Base-by-base conservation (phyloP, 1,140 invertebrate species). In the Rhizoglyphus robini region DNA sequence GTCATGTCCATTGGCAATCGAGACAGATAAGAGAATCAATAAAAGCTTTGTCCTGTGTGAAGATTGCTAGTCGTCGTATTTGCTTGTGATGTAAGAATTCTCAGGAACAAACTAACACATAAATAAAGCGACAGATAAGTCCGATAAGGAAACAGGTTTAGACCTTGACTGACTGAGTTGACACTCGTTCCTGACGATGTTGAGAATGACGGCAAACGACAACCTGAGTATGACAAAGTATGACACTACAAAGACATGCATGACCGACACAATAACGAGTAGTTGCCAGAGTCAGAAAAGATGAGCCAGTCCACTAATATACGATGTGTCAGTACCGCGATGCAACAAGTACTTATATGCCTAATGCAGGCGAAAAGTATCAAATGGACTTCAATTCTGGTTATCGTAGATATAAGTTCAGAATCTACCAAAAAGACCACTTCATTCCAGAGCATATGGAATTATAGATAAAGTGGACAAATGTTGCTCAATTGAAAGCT, bases 51-150 rank as follows among this genome's bases (percentile, higher is more conserved):
- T 8, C 18, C 8, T 41, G 36, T 41, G 36, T n/a, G n/a, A n/a
- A n/a, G n/a, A n/a, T n/a, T n/a, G n/a, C n/a, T n/a, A n/a, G n/a
- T n/a, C n/a, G n/a, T n/a, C n/a, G n/a, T n/a, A n/a, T n/a, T n/a
- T n/a, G n/a, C n/a, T n/a, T n/a, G n/a, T n/a, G n/a, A n/a, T n/a
- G n/a, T n/a, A n/a, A n/a, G n/a, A n/a, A n/a, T n/a, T n/a, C n/a
- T n/a, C n/a, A n/a, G n/a, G n/a, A 54, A 54, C 20, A 54, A 54
- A 8, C 8, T 8, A 54, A 32, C 8, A 5, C 8, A 54, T 54
- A 54, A 54, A 54, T 54, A 54, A 54, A 54, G 51, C 23, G 51
- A 54, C 51, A 54, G 51, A 54, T 54, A 5, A 54, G 23, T 15
- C 36, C 51, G 51, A 54, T 54, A 54, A 54, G 31, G 8, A 54